phyloP scores from a whole-genome alignment of 2,113 vertebrate genomes.

The Xenotilapia leptura region DNA sequence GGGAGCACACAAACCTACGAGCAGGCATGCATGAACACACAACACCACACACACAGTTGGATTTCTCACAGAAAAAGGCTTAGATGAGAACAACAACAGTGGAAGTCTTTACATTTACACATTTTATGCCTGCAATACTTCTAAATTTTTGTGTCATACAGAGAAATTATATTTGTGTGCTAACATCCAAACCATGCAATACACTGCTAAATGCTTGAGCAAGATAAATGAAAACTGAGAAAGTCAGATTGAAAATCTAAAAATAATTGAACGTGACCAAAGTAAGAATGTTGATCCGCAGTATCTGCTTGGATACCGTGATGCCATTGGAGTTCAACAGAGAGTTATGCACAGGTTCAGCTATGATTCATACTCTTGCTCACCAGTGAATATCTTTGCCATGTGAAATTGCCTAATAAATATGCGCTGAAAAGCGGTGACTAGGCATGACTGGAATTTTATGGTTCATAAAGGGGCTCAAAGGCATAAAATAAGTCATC shows the following conservation, averaged over 20 bases:
- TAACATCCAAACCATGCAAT: neutral
- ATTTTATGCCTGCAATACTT: neutral
- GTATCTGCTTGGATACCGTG: constrained; percentile 5
- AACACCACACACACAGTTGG: neutral
- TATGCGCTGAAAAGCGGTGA: constrained; percentile 7
- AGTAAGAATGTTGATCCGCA: neutral
- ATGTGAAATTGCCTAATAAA: constrained; percentile 52
- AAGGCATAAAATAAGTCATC: constrained; percentile 7
- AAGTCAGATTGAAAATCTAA: neutral
- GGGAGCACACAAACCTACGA: neutral
- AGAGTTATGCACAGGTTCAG: neutral
- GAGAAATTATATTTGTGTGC: neutral
- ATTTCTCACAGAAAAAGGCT: neutral
- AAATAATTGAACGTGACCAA: constrained; percentile 1
- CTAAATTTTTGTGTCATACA: neutral
- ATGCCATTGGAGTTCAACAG: neutral
- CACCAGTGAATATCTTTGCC: constrained; percentile 23
- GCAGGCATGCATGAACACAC: neutral
- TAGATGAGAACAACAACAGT: neutral
- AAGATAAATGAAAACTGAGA: neutral
- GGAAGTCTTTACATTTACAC: neutral
- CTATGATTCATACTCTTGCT: constrained; percentile 29
- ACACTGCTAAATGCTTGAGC: neutral
- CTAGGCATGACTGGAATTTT: constrained; percentile 30
- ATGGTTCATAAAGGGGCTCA: neutral